Evolutionary conservation across 2,797 vertebrate species (phyloP), one percentile per base, ranked within the genome.

Genomic region (Euphonia xanthogaster): DNA sequence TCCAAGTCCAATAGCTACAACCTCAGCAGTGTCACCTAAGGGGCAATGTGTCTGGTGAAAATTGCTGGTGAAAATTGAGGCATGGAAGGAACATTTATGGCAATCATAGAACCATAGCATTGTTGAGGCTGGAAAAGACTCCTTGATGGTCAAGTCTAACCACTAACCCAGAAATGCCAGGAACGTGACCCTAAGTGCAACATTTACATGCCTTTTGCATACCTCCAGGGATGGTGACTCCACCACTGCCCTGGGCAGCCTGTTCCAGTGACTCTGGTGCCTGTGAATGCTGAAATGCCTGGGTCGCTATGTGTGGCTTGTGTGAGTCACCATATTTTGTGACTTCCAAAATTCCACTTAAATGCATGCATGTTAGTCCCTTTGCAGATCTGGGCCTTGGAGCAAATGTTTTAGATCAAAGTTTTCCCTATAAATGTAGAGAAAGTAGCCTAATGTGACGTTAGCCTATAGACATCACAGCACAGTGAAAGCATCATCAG

Each of bases 401-500:
- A 10, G 4, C 72, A 78, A 66, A 84, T n/a, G 2, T 66, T 90
- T 81, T 17, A 30, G 27, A 70, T 81, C 27, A 10, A 55, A 53
- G 24, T 76, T 90, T 93, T 65, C 31, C 44, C 14, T 66, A 2
- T 50, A 62, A 21, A n/a, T 35, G 10, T 77, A 40, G 40, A 86
- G 63, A 86, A 90, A 84, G 13, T 78, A 94, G 86, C 31, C 24
- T 45, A 40, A 86, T 66, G 74, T 71, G 57, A 70, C 51, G 55
- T 39, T 75, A 93, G 68, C 53, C 65, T 86, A 47, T 93, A 96
- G 91, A 82, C 6, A 91, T 88, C 82, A 65, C 61, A 93, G n/a
- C 72, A 33, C 11, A 13, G 79, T 90, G 95, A 92, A 95, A 90
- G 74, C 93, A 90, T 90, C 93, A 77, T 97, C 79, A 90, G 66